phyloP scores from a whole-genome alignment of 2,888 invertebrate species.

The Drosophila histrio region DNA sequence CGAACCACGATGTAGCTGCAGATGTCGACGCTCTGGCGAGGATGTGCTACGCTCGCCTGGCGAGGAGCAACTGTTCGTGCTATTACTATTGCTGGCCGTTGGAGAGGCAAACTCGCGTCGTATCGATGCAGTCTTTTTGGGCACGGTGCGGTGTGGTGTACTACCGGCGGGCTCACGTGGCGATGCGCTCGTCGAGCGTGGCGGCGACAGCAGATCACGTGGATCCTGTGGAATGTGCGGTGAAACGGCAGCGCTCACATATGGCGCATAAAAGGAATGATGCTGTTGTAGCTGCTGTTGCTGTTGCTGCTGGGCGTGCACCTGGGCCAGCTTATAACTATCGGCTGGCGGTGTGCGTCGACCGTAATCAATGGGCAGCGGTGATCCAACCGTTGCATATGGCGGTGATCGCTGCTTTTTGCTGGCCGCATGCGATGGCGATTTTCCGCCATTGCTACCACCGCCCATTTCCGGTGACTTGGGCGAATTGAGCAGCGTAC shows the following conservation, averaged over 20 bases:
- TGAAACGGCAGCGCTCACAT: constrained; percentile 54
- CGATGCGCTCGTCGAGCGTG: constrained; percentile 78
- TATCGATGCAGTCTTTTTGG: constrained; percentile 84
- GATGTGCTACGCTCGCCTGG: constrained; percentile 74
- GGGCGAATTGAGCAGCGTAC: constrained; percentile 83
- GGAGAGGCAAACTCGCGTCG: constrained; percentile 85
- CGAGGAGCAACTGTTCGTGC: constrained; percentile 70
- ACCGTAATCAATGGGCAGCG: constrained; percentile 73
- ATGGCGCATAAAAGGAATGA: constrained; percentile 80
- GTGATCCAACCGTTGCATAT: constrained; percentile 75
- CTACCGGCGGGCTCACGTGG: constrained; percentile 70
- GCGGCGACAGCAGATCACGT: constrained; percentile 73
- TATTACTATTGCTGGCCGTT: constrained; percentile 70
- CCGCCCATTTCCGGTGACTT: constrained; percentile 83
- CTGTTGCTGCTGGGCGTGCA: constrained; percentile 54
- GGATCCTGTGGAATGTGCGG: constrained; percentile 73
- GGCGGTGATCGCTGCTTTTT: constrained; percentile 82
- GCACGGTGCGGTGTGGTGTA: constrained; percentile 83
- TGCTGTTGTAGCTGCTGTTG: constrained; percentile 69
- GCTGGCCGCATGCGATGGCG: constrained; percentile 69
- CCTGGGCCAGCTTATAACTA: constrained; percentile 60
- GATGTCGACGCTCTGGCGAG: constrained; percentile 73
- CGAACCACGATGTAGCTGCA: constrained; percentile 77
- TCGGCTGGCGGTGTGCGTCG: constrained; percentile 72
- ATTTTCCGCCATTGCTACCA: constrained; percentile 74